Evolutionary conservation across 1,140 invertebrate species (phyloP), one percentile per base, ranked within the genome.

Genomic region (Papilio helenus): DNA sequence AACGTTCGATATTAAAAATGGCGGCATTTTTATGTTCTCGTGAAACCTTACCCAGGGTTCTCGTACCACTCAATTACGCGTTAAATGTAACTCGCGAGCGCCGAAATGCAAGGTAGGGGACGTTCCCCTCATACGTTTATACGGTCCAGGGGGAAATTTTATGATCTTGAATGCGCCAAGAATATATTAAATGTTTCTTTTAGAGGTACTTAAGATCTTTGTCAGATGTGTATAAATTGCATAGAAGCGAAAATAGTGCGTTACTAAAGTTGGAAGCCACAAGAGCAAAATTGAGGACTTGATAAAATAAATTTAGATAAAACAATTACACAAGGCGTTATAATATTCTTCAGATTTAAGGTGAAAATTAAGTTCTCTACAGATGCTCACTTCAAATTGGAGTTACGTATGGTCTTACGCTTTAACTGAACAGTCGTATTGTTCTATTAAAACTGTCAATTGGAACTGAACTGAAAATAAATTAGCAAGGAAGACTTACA

Each of bases 101-200:
- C 61, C 61, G 61, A 68, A 68, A 68, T 68, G 14, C 61, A 68
- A 2, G 10, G 23, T 26, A 68, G 61, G 61, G 61, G 61, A 68
- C 61, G 26, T 68, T 68, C 61, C 61, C 61, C 61, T 68, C 58
- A 23, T 55, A 61, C 8, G 20, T 61, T 61, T 61, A 61, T 68
- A 68, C 26, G 26, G 61, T 68, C 61, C 61, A 68, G 26, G 18
- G 61, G 61, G 61, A 68, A 68, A 68, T 68, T 68, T 68, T 68
- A 68, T 68, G 61, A 68, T 68, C 61, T 68, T 29, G 26, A 68
- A 68, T 68, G 61, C 61, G 61, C 26, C 61, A 68, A 16, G 61
- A 68, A 68, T 68, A 68, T 68, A 68, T 68, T 68, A 68, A 68
- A 68, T 68, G 61, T 68, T 68, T 68, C 61, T 68, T 68, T 68